Evolutionary conservation across 53 echinoderm and acorn worm genomes (phyloP).

Genomic region (Hippasteria phrygiana): DNA sequence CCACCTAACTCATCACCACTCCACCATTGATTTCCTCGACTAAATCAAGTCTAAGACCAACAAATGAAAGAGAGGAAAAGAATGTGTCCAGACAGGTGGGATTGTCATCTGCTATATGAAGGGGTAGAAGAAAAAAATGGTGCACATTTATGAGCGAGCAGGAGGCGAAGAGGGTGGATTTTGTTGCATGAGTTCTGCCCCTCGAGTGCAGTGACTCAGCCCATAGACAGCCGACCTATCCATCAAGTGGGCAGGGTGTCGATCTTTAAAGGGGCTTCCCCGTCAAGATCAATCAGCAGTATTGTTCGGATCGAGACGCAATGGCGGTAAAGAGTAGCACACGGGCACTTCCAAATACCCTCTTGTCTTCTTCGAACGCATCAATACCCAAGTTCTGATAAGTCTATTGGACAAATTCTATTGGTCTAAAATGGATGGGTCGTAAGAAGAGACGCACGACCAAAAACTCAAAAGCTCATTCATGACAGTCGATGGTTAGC

Average conservation of each 20-base stretch:
- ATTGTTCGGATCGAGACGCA: background rate
- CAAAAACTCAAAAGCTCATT: no score
- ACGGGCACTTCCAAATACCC: no score
- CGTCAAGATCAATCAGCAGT: background rate
- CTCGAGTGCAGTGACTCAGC: constrained; percentile 64
- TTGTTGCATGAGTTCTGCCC: constrained; percentile 62
- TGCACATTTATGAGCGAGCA: constrained; percentile 35
- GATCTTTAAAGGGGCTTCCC: constrained; percentile 44
- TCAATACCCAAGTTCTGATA: no score
- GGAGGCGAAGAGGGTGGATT: constrained; percentile 54
- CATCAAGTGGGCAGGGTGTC: constrained; percentile 35
- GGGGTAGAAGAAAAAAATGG: background rate
- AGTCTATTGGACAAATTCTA: no score
- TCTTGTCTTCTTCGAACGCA: no score
- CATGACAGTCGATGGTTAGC: no score
- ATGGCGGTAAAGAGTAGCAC: background rate
- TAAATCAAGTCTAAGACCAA: constrained; percentile 25
- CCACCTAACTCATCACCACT: background rate
- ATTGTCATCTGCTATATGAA: constrained; percentile 42
- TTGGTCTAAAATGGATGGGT: no score
- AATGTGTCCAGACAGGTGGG: constrained; percentile 39
- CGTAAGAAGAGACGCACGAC: no score
- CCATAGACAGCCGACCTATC: constrained; percentile 57
- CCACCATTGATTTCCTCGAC: background rate
- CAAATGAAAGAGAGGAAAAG: background rate